Percentiles rank a stretch among this genome's conserved stretches.
Evolutionary conservation across 1,140 invertebrate genomes (phyloP).

Genomic region (Pseudomyrmex gracilis): DNA sequence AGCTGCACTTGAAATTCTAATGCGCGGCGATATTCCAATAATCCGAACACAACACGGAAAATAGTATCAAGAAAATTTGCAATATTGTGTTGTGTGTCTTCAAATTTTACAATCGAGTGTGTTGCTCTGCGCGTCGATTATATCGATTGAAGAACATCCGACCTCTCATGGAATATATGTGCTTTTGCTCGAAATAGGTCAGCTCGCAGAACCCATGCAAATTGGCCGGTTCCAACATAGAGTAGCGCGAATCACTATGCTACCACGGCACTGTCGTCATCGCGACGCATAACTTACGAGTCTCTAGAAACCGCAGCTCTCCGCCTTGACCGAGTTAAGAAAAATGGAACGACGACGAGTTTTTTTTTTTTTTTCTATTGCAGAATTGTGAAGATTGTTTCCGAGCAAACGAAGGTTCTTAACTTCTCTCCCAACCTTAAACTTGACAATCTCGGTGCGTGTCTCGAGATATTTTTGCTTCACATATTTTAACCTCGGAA

Average conservation of each 20-base stretch:
- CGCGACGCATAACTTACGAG: conserved; percentile 48
- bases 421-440: not conserved
- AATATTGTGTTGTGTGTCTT: not conserved
- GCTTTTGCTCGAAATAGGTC: conserved; percentile 33
- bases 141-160: not conserved
- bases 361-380: not conserved
- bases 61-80: too few relatives aligned
- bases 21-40: not conserved
- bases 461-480: too few relatives aligned
- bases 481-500: too few relatives aligned
- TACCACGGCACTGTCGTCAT: conserved; percentile 51
- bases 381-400: not conserved
- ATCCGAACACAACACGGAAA: too few relatives aligned
- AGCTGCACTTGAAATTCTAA: conserved; percentile 31
- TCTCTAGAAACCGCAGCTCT: conserved; percentile 33
- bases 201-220: conserved; percentile 49
- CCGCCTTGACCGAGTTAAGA: conserved; percentile 73
- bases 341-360: conserved; percentile 57
- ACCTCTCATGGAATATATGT: not conserved
- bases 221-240: conserved; percentile 19
- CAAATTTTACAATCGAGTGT: not conserved
- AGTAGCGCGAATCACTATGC: not conserved
- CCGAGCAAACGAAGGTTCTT: not conserved
- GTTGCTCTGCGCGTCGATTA: not conserved
- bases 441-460: not conserved